Evolutionary conservation across 2,113 vertebrate genomes (phyloP).

Genomic region (Myrmophylax atrothorax): DNA sequence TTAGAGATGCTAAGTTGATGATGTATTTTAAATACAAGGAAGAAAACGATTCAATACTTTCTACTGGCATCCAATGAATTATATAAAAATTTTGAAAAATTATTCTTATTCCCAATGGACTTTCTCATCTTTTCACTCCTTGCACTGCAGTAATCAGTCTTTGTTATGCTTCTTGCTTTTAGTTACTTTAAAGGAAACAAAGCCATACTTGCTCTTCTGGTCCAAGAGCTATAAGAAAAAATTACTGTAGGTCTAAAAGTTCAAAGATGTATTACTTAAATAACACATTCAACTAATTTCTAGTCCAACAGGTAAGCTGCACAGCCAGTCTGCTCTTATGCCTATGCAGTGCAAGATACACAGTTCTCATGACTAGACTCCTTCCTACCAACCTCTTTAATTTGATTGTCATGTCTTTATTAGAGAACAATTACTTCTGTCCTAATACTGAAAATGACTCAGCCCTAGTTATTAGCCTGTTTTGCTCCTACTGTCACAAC

Average conservation of each 20-base stretch:
- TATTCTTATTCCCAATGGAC: not conserved
- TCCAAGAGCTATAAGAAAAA: not conserved
- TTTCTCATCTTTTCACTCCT: not conserved
- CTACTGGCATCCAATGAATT: not conserved
- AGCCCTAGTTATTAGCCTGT: not conserved
- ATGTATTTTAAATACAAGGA: not conserved
- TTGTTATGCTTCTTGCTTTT: not conserved
- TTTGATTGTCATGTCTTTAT: slow-evolving; percentile 20
- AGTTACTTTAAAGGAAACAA: not conserved
- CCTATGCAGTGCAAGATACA: not conserved
- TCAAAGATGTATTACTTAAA: not conserved
- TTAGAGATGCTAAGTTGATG: not conserved
- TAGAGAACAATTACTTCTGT: slow-evolving; percentile 16
- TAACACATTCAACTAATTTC: not conserved
- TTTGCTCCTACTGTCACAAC: slow-evolving; percentile 28
- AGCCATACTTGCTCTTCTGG: not conserved
- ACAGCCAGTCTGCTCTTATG: not conserved
- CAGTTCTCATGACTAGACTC: not conserved
- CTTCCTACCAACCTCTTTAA: not conserved
- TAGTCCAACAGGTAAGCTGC: not conserved
- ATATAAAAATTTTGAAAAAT: not conserved
- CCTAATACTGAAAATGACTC: not conserved
- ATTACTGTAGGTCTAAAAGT: not conserved
- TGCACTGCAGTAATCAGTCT: not conserved
- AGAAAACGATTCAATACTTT: not conserved